A percentile compares a stretch with the other conserved stretches of the same genome.
Conservation (phyloP, 2,113 vertebrate species). For the Lipotes vexillifer region DNA sequence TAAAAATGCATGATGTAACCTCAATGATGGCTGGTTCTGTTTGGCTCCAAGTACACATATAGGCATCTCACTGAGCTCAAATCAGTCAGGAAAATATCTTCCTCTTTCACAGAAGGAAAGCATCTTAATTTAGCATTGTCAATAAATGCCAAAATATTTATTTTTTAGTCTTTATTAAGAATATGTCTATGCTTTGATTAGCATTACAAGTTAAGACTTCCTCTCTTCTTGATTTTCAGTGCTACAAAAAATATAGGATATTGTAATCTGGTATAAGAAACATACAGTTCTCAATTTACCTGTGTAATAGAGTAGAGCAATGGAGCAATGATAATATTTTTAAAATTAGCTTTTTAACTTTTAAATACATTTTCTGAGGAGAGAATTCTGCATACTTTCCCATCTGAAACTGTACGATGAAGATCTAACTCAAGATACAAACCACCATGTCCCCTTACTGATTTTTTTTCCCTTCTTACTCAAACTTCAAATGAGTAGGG, state of each 20-base stretch:
- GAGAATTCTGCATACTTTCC: not conserved
- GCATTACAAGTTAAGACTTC: not conserved
- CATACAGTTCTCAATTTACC: not conserved
- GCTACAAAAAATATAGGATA: not conserved
- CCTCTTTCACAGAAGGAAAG: constrained; percentile 41
- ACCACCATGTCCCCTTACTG: not conserved
- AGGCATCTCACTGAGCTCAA: constrained; percentile 50
- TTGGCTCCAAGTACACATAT: constrained; percentile 43
- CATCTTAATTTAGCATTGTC: not conserved
- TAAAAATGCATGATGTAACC: constrained; percentile 65
- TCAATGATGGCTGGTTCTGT: constrained; percentile 76
- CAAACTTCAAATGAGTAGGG: not conserved
- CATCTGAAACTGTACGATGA: not conserved
- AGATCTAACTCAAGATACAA: not conserved
- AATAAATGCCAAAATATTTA: not conserved
- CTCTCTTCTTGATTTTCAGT: not conserved
- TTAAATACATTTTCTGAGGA: not conserved
- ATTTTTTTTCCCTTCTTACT: not conserved
- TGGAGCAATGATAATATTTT: not conserved
- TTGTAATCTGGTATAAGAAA: not conserved
- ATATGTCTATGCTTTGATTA: not conserved
- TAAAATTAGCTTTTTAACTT: not conserved
- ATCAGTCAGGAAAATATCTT: constrained; percentile 36
- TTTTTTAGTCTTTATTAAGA: not conserved
- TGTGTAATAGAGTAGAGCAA: not conserved